These are phyloP conservation scores for Trachelus troglodyta DNA, from an alignment of 2,888 invertebrate species.

Conservation along the genomic window DNA sequence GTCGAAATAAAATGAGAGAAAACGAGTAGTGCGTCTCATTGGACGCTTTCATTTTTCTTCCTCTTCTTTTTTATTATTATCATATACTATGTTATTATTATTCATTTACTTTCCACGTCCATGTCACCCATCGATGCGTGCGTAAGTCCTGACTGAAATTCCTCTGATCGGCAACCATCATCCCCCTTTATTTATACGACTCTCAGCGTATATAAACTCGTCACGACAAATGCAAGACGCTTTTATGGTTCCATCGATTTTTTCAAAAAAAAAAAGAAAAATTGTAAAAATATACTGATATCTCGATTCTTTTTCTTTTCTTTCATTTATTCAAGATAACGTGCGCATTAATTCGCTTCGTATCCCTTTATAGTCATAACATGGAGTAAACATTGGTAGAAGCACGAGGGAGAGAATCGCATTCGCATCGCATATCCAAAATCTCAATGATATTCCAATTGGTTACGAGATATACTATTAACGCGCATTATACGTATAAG, in stretches of 20 bases:
- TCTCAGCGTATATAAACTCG: neutral
- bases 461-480: neutral
- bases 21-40: neutral
- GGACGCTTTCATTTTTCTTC: neutral
- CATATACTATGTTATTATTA: neutral
- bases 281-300: conserved; percentile 16
- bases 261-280: neutral
- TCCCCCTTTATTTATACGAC: conserved; percentile 11
- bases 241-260: neutral
- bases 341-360: conserved; percentile 35
- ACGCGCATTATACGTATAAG: neutral
- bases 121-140: conserved; percentile 12
- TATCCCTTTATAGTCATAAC: conserved; percentile 27
- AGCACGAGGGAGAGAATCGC: neutral
- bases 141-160: conserved; percentile 48
- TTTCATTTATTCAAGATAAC: conserved; percentile 26
- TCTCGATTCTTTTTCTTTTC: conserved; percentile 11
- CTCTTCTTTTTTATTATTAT: neutral
- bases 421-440: neutral
- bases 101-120: neutral
- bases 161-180: conserved; percentile 33
- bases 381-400: neutral
- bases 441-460: neutral
- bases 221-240: neutral
- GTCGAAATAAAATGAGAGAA: neutral